A percentile compares a stretch with the other conserved stretches of the same genome.
Evolutionary conservation across 35 echinoderm and acorn worm genomes (phyloP).

Genomic region (Apostichopus californicus): DNA sequence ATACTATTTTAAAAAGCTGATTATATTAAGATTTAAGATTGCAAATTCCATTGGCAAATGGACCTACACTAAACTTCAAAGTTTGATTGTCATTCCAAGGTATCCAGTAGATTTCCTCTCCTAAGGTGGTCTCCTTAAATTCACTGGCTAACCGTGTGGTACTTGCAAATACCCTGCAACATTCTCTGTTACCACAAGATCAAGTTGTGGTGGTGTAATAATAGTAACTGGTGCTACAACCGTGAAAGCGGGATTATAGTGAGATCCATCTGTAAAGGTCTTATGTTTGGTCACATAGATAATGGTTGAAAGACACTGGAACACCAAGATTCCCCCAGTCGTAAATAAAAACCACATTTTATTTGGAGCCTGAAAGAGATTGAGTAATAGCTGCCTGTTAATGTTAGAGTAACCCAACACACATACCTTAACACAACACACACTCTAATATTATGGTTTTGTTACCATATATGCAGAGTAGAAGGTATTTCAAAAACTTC

Average conservation of each 20-base stretch:
- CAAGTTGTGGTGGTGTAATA: background rate
- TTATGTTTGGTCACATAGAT: slow-evolving; percentile 47
- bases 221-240: slow-evolving; percentile 17
- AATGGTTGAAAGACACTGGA: slow-evolving; percentile 50
- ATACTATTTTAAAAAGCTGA: no score
- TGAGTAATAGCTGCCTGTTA: background rate
- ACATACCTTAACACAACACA: background rate
- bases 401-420: background rate
- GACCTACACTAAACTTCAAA: no score
- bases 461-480: background rate
- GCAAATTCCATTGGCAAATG: no score
- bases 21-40: no score
- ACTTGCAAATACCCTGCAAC: background rate
- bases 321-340: slow-evolving; percentile 21
- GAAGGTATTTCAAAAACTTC: background rate
- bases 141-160: slow-evolving; percentile 5
- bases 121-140: no score
- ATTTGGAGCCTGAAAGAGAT: slow-evolving; percentile 18
- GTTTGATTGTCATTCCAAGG: no score
- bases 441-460: background rate
- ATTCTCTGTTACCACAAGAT: background rate
- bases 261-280: background rate
- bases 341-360: slow-evolving; percentile 51
- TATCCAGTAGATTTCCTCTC: no score
- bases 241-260: background rate